Percentiles rank a stretch among this genome's conserved stretches.
phyloP scores from a whole-genome alignment of 1,140 invertebrate species.

The Dendrolimus kikuchii region DNA sequence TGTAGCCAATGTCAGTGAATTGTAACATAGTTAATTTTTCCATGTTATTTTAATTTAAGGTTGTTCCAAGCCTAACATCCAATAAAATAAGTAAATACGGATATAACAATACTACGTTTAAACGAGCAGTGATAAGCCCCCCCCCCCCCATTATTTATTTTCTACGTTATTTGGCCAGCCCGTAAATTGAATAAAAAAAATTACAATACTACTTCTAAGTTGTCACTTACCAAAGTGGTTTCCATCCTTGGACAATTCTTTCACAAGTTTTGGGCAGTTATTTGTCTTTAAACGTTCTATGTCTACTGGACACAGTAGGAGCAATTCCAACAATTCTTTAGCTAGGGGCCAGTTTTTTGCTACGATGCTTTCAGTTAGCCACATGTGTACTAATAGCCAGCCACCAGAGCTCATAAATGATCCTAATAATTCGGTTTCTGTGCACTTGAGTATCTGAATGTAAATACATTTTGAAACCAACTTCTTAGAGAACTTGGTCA shows the following conservation, averaged over 20 bases:
- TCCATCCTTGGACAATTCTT: slow-evolving; percentile 87
- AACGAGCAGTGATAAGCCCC: too few relatives aligned
- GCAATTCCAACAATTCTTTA: slow-evolving; percentile 86
- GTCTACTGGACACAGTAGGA: slow-evolving; percentile 89
- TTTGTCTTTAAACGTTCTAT: slow-evolving; percentile 92
- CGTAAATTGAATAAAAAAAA: too few relatives aligned
- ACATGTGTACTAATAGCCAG: slow-evolving; percentile 90
- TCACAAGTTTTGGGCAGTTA: slow-evolving; percentile 92
- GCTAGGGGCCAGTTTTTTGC: slow-evolving; percentile 90
- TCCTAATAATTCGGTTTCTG: slow-evolving; percentile 86
- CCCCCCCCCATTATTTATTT: too few relatives aligned
- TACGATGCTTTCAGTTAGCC: slow-evolving; percentile 89
- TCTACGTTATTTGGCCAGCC: too few relatives aligned
- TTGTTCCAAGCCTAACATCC: too few relatives aligned
- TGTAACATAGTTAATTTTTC: too few relatives aligned
- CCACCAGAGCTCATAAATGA: slow-evolving; percentile 92
- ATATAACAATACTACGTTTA: too few relatives aligned
- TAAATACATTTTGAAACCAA: slow-evolving; percentile 97
- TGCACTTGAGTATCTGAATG: slow-evolving; percentile 92
- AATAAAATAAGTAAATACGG: too few relatives aligned
- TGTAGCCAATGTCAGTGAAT: too few relatives aligned
- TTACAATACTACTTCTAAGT: too few relatives aligned
- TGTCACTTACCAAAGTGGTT: slow-evolving; percentile 80
- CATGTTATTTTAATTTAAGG: too few relatives aligned
- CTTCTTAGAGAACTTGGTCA: slow-evolving; percentile 96